These are phyloP conservation scores for Halcyon senegalensis DNA, from an alignment of 2,113 vertebrate species.

Conservation along the genomic window DNA sequence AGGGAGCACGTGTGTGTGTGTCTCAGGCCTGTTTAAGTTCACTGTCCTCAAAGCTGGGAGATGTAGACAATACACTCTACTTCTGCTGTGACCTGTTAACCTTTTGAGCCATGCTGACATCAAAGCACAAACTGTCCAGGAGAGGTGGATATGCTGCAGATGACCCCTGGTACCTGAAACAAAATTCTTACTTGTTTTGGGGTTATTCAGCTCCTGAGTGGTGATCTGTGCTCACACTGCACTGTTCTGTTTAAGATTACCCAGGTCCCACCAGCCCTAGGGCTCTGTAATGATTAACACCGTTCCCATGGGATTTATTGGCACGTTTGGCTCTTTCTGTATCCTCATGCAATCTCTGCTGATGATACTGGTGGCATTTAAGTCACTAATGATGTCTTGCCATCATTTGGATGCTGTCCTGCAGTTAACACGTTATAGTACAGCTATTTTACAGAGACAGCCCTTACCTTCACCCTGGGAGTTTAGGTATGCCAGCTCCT, in stretches of 20 bases:
- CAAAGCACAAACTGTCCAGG: not conserved
- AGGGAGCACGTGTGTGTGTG: rapidly evolving
- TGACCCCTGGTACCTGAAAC: not conserved
- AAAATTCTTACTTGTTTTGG: not conserved
- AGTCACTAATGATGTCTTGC: not conserved
- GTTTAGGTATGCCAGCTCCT: not conserved
- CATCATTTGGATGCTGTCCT: not conserved
- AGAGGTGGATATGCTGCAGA: not conserved
- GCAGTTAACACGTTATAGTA: not conserved
- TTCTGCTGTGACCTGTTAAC: not conserved
- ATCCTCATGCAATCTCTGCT: not conserved
- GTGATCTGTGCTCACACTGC: not conserved
- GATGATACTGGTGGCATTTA: not conserved
- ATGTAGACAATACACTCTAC: not conserved
- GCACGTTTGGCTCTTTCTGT: not conserved
- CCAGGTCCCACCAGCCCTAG: not conserved
- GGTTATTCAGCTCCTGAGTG: not conserved
- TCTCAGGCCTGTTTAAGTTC: not conserved
- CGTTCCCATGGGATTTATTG: not conserved
- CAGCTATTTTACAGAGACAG: not conserved
- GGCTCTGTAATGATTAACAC: not conserved
- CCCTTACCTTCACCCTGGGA: not conserved
- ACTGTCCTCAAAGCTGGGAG: not conserved
- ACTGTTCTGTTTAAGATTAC: not conserved
- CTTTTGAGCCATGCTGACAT: not conserved